Base-by-base conservation (phyloP, 2,888 invertebrate genomes). In the Polydesmus complanatus region DNA sequence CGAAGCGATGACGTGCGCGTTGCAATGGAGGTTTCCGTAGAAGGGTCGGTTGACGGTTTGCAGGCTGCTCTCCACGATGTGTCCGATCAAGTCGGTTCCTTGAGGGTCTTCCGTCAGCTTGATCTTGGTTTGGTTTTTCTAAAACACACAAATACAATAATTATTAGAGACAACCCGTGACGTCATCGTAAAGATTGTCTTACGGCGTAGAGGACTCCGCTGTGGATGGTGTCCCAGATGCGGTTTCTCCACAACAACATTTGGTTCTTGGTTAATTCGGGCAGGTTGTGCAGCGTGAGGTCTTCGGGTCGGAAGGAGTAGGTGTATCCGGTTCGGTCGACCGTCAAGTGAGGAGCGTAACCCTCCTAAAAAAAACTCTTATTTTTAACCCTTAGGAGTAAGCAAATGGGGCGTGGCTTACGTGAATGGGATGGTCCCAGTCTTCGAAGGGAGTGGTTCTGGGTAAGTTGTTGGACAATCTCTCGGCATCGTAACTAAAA, bases 181-280 rank as follows among this genome's bases (percentile, higher is more conserved):
- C n/a, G n/a, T n/a, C n/a, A n/a, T n/a, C n/a, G n/a, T n/a, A n/a
- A n/a, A n/a, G n/a, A n/a, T n/a, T n/a, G 61, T 57, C 78, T 76
- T 69, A 83, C 81, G 71, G 81, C 74, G 23, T 76, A 70, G 14
- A 83, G 78, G 50, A 76, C 72, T 23, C 82, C 81, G 58, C 78
- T 79, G 65, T 86, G 83, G 57, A 88, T 83, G 1, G 85, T 85
- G 62, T 82, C 80, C 64, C 79, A 78, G 68, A 88, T 81, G 50
- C 86, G 79, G 69, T 85, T 84, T 51, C 84, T 78, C 87, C 87
- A 89, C 62, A 83, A 79, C 69, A 84, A 83, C 71, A 90, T 25
- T 18, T 59, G 25, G 21, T 53, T 59, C 22, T 50, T 59, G n/a
- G 53, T 26, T n/a, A 59, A n/a, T 18, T 55, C 27, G 21, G 59